Percentiles rank a stretch among this genome's conserved stretches.
Conservation (phyloP, 2,888 invertebrate genomes). For the Tillus elongatus region DNA sequence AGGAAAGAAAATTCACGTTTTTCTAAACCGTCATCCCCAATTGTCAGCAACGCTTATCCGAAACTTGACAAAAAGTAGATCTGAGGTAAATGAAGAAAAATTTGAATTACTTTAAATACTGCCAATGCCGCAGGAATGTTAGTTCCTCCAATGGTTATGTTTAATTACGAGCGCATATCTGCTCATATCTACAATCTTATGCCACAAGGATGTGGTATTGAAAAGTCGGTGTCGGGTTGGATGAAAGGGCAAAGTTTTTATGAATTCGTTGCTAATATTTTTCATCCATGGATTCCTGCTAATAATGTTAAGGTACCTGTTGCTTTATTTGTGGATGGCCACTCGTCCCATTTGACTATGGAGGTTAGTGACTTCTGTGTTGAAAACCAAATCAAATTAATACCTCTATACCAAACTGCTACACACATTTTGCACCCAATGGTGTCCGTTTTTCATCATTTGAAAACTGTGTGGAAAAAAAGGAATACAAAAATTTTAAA, state of each 20-base stretch:
- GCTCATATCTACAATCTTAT: conserved; percentile 20
- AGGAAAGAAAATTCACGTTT: no score
- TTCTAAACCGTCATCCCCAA: no score
- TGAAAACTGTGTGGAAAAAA: conserved; percentile 11
- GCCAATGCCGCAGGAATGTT: conserved; percentile 24
- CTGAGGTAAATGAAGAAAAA: no score
- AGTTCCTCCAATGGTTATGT: conserved; percentile 24
- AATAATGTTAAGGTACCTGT: conserved; percentile 23
- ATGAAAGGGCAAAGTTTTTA: conserved; percentile 37
- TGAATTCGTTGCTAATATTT: conserved; percentile 35
- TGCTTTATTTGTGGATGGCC: no score
- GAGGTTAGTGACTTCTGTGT: conserved; percentile 11
- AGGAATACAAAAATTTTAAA: conserved; percentile 9
- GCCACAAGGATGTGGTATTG: conserved; percentile 33
- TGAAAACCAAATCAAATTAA: conserved; percentile 5
- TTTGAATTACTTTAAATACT: conserved; percentile 23
- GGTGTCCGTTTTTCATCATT: conserved; percentile 10
- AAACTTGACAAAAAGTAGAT: no score
- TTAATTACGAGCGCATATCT: conserved; percentile 28
- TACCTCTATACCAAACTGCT: conserved; percentile 6
- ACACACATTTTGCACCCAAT: conserved; percentile 8
- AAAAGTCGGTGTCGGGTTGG: conserved; percentile 39
- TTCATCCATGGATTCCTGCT: conserved; percentile 36
- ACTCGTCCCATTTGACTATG: conserved; percentile 10
- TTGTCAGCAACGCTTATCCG: no score